These are phyloP conservation scores for Eucidaris tribuloides DNA, from an alignment of 35 echinoderm and acorn worm species.

Conservation along the genomic window DNA sequence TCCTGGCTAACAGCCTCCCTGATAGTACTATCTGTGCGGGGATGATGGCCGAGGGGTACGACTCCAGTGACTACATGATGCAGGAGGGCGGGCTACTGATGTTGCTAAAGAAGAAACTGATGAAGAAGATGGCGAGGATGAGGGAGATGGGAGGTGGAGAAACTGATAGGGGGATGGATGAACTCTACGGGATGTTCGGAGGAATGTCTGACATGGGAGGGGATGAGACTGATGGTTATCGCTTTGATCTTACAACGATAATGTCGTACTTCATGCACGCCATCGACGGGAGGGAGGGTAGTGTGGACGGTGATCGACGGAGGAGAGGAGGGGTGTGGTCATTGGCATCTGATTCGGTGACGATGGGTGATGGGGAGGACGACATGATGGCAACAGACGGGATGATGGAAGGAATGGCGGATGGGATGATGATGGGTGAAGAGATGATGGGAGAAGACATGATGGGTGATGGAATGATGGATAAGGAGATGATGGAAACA, in stretches of 20 bases:
- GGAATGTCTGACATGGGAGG: background rate
- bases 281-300: background rate
- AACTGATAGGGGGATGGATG: background rate
- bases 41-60: background rate
- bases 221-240: background rate
- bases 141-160: background rate
- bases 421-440: background rate
- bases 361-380: background rate
- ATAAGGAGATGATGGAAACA: background rate
- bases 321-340: background rate
- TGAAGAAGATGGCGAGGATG: constrained; percentile 8
- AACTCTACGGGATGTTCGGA: constrained; percentile 4
- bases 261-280: background rate
- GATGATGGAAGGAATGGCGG: background rate
- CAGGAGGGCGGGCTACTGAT: background rate
- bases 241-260: background rate
- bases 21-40: constrained; percentile 4
- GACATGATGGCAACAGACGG: background rate
- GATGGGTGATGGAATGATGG: background rate
- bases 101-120: constrained; percentile 23
- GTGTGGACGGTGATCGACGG: background rate
- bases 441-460: background rate
- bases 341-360: background rate
- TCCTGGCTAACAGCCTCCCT: background rate
- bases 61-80: background rate